Evolutionary conservation across 35 echinoderm and acorn worm genomes (phyloP).

Genomic region (Ptychodera flava): DNA sequence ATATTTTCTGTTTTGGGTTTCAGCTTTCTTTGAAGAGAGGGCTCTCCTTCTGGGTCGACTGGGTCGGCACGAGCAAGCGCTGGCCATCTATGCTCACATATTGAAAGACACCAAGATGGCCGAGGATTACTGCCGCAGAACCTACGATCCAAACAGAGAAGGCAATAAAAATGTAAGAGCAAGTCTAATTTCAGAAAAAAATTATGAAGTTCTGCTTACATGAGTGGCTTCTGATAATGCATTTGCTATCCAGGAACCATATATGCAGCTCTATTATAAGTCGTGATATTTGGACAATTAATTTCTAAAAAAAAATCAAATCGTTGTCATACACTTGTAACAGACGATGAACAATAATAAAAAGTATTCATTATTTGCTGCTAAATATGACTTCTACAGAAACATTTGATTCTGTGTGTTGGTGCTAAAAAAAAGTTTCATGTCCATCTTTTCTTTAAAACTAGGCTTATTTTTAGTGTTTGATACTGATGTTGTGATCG

Average conservation of each 20-base stretch:
- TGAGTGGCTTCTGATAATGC: too few relatives aligned
- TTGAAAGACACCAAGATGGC: slow-evolving; percentile 82
- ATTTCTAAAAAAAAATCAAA: not conserved
- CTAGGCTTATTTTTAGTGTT: too few relatives aligned
- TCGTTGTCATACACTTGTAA: not conserved
- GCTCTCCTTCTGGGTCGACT: slow-evolving; percentile 68
- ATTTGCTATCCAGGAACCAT: not conserved
- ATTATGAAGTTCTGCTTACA: too few relatives aligned
- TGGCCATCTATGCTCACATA: slow-evolving; percentile 94
- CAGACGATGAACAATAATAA: too few relatives aligned
- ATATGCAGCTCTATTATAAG: not conserved
- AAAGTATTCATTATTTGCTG: too few relatives aligned
- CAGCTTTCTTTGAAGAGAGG: slow-evolving; percentile 93
- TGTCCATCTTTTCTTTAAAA: too few relatives aligned
- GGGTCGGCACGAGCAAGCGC: slow-evolving; percentile 85
- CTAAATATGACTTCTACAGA: too few relatives aligned
- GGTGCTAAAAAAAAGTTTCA: too few relatives aligned
- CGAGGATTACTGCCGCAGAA: slow-evolving; percentile 80
- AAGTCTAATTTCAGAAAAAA: not conserved
- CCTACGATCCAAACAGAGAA: slow-evolving; percentile 40
- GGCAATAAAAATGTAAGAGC: slow-evolving; percentile 86
- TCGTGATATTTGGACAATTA: not conserved
- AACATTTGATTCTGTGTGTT: too few relatives aligned
- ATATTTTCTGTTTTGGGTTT: slow-evolving; percentile 2
- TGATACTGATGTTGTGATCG: too few relatives aligned